Base-by-base conservation (phyloP, 2,113 vertebrate species). In the Pteronura brasiliensis region DNA sequence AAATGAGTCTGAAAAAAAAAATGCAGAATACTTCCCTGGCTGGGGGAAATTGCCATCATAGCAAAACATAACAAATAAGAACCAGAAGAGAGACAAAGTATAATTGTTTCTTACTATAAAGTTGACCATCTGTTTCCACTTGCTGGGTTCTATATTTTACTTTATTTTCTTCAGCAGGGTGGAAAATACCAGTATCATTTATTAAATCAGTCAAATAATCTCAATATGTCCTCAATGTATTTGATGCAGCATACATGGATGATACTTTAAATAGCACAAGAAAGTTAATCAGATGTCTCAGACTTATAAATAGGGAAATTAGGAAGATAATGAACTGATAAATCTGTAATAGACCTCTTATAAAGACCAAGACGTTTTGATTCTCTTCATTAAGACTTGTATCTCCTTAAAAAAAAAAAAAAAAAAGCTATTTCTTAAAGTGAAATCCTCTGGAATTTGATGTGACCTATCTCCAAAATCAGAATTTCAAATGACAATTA, bases 261-360 rank as follows among this genome's bases (percentile, higher is more conserved):
- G 93, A 97, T 98, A 97, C 97, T 98, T 98, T 97, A 97, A 98
- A 98, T 98, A 98, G 98, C 96, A 97, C 97, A 90, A 96, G 98
- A 97, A 96, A 98, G 96, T 98, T 99, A 98, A 98, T 99, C 98
- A 98, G 98, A 98, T 97, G 87, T 98, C 96, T 97, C 90, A 96
- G 52, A 97, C 98, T 98, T 98, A 98, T 98, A 98, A 99, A 98
- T 98, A 97, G 97, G 90, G 83, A 98, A 98, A 98, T 99, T 99
- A 99, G 96, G 94, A 98, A 98, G 98, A 98, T 98, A 98, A 98
- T 99, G 98, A 99, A 98, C 98, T 99, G 98, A 99, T 98, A 98
- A 99, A 98, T 98, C 98, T 98, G 98, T 98, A 98, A 98, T 98
- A 98, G 98, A 98, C 97, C 95, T 98, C 96, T 98, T 98, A 97